Evolutionary conservation across 1,140 invertebrate species (phyloP), one percentile per base, ranked within the genome.

Genomic region (Telenomus remus): DNA sequence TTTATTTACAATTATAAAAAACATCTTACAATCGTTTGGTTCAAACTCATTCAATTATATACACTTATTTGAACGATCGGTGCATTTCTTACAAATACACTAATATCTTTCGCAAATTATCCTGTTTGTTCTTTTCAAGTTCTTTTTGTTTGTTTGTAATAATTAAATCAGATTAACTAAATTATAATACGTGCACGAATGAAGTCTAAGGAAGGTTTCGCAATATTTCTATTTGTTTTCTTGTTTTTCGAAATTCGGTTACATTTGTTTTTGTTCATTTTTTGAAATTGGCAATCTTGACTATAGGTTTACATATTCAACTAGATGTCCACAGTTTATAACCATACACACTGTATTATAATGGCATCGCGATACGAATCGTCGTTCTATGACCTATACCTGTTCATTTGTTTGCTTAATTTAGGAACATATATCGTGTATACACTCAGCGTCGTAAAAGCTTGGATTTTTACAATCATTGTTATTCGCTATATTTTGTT

Each of bases 391-490:
- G 44, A 9, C 15, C 72, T 68, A 75, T 59, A 51, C 27, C 8
- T 35, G 50, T 66, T 57, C 51, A 51, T 35, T 50, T 50, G 9
- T 66, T 72, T 53, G 53, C 68, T 79, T 80, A 80, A 47, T 79
- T 76, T 80, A 81, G 80, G 79, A 81, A 81, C 80, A 78, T 80
- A 79, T 70, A 77, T 80, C 57, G 74, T 78, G 73, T 27, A 3
- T 79, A 80, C 73, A 80, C 55, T 76, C 55, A 76, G 50, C 56
- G 56, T 70, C 47, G 43, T 75, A 71, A 66, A 80, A 76, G 76
- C 66, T 73, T 77, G 55, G 5, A 69, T 75, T 63, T 69, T 63
- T 49, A 46, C 56, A 48, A 13, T 16, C 44, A 63, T 51, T 16
- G 37, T 50, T 48, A 9, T 61, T 13, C 37, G 19, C 16, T 63